These are phyloP conservation scores for Microctonus brassicae DNA, from an alignment of 2,888 invertebrate species.

Conservation along the genomic window DNA sequence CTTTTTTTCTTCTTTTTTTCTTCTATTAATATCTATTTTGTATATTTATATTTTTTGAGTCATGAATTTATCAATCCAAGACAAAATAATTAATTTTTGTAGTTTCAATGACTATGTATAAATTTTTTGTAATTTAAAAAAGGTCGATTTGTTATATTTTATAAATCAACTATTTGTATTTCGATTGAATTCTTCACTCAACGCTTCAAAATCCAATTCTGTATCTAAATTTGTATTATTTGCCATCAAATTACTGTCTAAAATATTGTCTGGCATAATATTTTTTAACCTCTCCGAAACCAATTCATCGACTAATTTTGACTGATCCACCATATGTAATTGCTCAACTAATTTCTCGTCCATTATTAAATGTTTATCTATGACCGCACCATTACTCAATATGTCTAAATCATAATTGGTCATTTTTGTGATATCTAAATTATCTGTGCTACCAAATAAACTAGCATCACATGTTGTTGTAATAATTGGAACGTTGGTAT, in stretches of 20 bases:
- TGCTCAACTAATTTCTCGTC: conserved; percentile 66
- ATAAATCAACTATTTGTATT: conserved; percentile 65
- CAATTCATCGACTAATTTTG: conserved; percentile 63
- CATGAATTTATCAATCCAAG: conserved; percentile 1
- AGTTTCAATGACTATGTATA: too few species aligned
- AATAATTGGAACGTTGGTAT: conserved; percentile 60
- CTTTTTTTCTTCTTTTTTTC: too few species aligned
- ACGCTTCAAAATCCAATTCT: conserved; percentile 64
- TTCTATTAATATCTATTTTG: too few species aligned
- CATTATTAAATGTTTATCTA: conserved; percentile 62
- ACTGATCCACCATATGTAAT: conserved; percentile 61
- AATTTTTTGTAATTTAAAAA: too few species aligned
- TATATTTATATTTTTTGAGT: too few species aligned
- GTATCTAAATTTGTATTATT: conserved; percentile 59
- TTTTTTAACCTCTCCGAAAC: conserved; percentile 64
- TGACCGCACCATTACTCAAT: conserved; percentile 58
- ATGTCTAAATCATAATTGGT: conserved; percentile 63
- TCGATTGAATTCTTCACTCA: conserved; percentile 65
- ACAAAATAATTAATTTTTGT: too few species aligned
- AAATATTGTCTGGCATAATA: conserved; percentile 63
- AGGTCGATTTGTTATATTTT: too few species aligned
- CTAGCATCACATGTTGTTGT: conserved; percentile 55
- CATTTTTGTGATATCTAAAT: conserved; percentile 60
- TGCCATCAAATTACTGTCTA: conserved; percentile 60
- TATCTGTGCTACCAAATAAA: conserved; percentile 61